Conservation (phyloP, 2,888 invertebrate genomes). For the Coelopa pilipes region DNA sequence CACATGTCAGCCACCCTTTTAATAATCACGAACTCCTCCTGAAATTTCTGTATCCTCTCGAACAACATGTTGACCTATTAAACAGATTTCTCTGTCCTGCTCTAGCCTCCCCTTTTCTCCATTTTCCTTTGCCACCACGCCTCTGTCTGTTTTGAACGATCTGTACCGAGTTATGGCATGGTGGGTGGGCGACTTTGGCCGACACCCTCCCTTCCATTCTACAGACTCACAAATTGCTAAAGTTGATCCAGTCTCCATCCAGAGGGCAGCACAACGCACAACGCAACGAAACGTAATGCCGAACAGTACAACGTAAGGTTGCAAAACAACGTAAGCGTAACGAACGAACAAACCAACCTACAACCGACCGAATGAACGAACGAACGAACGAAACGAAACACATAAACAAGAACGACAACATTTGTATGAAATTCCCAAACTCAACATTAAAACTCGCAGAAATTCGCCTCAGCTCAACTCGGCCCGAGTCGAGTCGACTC, state of each 20-base stretch:
- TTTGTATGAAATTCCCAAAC: constrained; percentile 30
- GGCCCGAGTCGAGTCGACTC: neutral
- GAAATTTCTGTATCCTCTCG: neutral
- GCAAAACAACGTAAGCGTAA: neutral
- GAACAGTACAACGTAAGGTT: neutral
- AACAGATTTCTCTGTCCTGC: neutral
- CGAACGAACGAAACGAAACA: neutral
- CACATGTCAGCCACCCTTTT: constrained; percentile 52
- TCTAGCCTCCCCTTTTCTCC: neutral
- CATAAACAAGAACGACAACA: neutral
- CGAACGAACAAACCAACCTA: neutral
- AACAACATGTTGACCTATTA: constrained; percentile 37
- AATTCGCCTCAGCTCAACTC: neutral
- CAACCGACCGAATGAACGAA: neutral
- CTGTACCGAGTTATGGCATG: neutral
- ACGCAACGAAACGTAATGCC: neutral
- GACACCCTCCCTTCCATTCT: neutral
- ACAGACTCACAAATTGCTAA: neutral
- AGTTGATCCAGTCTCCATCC: neutral
- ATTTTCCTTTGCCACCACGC: neutral
- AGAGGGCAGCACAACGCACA: constrained; percentile 4
- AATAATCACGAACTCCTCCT: constrained; percentile 18
- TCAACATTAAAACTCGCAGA: constrained; percentile 21
- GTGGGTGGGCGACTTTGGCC: too few species aligned
- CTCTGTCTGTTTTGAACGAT: neutral